phyloP scores from a whole-genome alignment of 2,113 vertebrate species.

The Bolborhynchus lineola region DNA sequence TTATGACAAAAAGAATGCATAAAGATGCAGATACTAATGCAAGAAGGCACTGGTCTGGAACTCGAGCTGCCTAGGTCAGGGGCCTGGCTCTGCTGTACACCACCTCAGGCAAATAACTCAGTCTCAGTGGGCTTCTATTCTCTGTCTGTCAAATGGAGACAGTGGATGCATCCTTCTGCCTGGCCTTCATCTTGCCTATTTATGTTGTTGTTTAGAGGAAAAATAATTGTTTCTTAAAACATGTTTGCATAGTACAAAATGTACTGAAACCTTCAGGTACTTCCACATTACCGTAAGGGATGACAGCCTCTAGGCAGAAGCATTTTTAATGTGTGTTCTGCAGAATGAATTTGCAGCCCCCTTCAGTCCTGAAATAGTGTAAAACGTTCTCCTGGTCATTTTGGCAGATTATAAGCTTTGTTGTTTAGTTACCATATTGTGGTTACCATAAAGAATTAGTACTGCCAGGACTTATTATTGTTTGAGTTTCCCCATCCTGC shows the following conservation, averaged over 20 bases:
- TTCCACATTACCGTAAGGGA: not conserved
- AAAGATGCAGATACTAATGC: slow-evolving; percentile 18
- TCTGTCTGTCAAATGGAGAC: slow-evolving; percentile 17
- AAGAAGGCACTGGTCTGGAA: slow-evolving; percentile 7
- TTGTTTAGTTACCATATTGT: not conserved
- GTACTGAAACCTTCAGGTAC: not conserved
- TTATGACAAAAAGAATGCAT: not conserved
- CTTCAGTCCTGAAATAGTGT: not conserved
- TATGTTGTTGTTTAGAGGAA: not conserved
- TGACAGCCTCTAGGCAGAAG: not conserved
- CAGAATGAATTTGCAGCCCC: not conserved
- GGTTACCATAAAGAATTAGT: not conserved
- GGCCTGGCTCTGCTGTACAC: not conserved
- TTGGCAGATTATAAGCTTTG: not conserved
- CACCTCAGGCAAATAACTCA: not conserved
- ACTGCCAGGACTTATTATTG: not conserved
- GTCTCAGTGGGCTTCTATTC: not conserved
- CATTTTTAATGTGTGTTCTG: not conserved
- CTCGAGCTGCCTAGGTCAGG: slow-evolving; percentile 13
- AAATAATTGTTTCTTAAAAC: not conserved
- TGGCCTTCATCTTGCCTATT: not conserved
- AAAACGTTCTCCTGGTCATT: not conserved
- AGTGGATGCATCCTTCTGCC: not conserved
- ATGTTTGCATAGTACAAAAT: not conserved
- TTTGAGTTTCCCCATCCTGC: not conserved